Base-by-base conservation (phyloP, 30 jellyfish, hydroid and myxozoan genomes). In the Aurelia aurita complex sp. Pacific region DNA sequence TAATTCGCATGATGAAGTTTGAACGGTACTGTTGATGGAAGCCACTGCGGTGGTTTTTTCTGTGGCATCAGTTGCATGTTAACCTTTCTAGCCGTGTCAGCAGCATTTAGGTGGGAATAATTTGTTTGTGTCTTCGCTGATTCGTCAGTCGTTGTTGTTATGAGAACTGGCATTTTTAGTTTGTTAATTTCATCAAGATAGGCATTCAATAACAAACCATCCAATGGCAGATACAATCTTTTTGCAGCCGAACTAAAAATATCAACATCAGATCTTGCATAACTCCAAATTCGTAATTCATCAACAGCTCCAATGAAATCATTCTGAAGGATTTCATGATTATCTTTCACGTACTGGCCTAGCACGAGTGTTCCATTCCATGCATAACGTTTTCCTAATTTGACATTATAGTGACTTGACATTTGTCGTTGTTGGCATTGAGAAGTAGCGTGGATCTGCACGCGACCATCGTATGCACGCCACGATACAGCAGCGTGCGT, bases 381-480 rank as follows among this genome's bases (percentile, higher is more conserved):
- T 5, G 89, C 66, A 63, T 54, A 76, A 10, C 71, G 38, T 10
- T 61, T 16, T 16, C 95, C 89, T 6, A 67, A 34, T 32, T 76
- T 67, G 80, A 86, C 34, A 67, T 68, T 77, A 62, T 76, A 76
- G 55, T 23, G 63, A 29, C 64, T 57, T 6, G 76, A 65, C 32
- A 61, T 15, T 35, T 67, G 73, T 18, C 35, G 64, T 14, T 38
- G 59, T 17, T 50, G 36, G 55, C 89, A 86, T n/a, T 52, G 72
- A 9, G 84, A 79, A 18, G 70, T 1, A 8, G 89, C 85, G 4
- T 54, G 74, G 50, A 86, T 32, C 55, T 65, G 74, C 70, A 86
- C 43, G 11, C 89, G 79, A 29, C 95, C 95, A 60, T 86, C 95
- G 66, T 86, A 67, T 9, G 89, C 51, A 38, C 95, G 68, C 95